Percentiles rank a stretch among this genome's conserved stretches.
phyloP scores from a whole-genome alignment of 1,140 invertebrate genomes.

The Danaus melanippus region DNA sequence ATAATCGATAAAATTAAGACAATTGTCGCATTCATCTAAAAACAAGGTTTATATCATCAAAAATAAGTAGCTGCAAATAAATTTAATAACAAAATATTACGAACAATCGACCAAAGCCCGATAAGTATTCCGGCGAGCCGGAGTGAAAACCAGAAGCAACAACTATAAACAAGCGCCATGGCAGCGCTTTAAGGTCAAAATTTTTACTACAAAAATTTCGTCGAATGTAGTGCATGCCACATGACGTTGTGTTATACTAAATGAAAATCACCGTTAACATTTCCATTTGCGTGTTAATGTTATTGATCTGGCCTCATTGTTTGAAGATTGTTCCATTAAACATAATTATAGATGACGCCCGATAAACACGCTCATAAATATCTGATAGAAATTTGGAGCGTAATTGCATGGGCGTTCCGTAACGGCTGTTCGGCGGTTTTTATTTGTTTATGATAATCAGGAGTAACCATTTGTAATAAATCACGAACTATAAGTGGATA shows the following conservation, averaged over 20 bases:
- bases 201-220: too few relatives aligned
- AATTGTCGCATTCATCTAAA: conserved; percentile 42
- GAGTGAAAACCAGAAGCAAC: conserved; percentile 62
- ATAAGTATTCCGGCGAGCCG: conserved; percentile 55
- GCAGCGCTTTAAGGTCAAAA: too few relatives aligned
- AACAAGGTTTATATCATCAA: conserved; percentile 6
- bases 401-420: too few relatives aligned
- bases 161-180: conserved; percentile 61
- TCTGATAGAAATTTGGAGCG: too few relatives aligned
- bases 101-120: conserved; percentile 46
- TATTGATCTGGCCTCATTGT: conserved; percentile 15
- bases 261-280: too few relatives aligned
- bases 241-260: too few relatives aligned
- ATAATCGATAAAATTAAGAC: conserved; percentile 28
- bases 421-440: too few relatives aligned
- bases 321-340: not conserved
- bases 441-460: too few relatives aligned
- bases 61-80: not conserved
- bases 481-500: too few relatives aligned
- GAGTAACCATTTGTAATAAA: too few relatives aligned
- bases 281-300: conserved; percentile 6
- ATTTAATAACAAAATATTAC: conserved; percentile 6
- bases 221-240: too few relatives aligned
- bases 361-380: not conserved
- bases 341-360: not conserved